A percentile compares a stretch with the other conserved stretches of the same genome.
Conservation (phyloP, 1,140 invertebrate genomes). For the Drosophila bocki region DNA sequence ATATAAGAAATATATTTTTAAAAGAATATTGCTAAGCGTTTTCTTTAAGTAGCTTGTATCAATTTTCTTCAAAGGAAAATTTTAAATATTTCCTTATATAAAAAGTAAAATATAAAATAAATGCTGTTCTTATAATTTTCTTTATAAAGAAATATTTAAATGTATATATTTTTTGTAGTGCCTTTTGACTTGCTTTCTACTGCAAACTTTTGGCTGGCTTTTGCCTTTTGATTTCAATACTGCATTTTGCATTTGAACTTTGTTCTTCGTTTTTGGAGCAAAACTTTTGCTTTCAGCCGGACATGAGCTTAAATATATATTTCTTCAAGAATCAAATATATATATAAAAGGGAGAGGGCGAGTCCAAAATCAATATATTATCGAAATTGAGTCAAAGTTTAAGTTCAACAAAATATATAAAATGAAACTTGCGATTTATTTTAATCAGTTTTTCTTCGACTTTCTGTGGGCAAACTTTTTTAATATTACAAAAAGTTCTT, state of each 20-base stretch:
- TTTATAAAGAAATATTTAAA: not conserved
- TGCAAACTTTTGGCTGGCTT: conserved; percentile 21
- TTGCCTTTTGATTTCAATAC: conserved; percentile 41
- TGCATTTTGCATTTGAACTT: conserved; percentile 41
- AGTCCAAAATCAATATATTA: conserved; percentile 3
- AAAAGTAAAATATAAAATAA: not conserved
- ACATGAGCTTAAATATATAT: conserved; percentile 31
- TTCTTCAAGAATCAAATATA: not conserved
- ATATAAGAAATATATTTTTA: too few species aligned
- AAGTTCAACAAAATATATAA: not conserved
- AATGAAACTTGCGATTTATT: conserved; percentile 9
- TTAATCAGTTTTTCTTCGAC: conserved; percentile 6
- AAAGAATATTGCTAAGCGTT: too few species aligned
- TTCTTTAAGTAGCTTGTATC: not conserved
- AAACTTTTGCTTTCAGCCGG: conserved; percentile 53
- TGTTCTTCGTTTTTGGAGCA: conserved; percentile 13
- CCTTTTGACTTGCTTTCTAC: not conserved
- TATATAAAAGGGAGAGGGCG: not conserved
- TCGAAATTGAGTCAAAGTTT: conserved; percentile 11
- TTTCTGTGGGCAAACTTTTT: conserved; percentile 9
- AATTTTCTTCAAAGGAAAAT: not conserved
- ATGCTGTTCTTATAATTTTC: too few species aligned
- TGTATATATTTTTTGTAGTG: not conserved
- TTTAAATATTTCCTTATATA: not conserved
- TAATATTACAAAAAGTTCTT: conserved; percentile 13